phyloP scores from a whole-genome alignment of 2,113 vertebrate genomes.

The Passer domesticus region DNA sequence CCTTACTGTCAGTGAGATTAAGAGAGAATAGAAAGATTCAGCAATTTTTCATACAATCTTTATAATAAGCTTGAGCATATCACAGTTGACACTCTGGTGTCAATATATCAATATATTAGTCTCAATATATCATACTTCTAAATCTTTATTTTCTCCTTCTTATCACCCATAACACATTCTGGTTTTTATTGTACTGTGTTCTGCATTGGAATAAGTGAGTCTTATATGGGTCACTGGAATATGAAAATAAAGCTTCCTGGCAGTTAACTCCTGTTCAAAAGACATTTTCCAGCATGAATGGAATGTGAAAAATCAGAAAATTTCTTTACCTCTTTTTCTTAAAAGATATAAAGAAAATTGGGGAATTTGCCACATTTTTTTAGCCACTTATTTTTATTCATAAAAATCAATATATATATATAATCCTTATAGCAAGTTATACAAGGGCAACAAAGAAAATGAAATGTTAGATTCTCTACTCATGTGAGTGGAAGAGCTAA shows the following conservation, averaged over 20 bases:
- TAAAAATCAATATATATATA: neutral
- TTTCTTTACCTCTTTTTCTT: neutral
- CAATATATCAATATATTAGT: neutral
- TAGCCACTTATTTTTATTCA: too few relatives aligned
- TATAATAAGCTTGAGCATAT: neutral
- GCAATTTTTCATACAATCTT: neutral
- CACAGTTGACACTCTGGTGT: neutral
- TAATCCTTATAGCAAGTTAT: neutral
- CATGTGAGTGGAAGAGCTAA: neutral
- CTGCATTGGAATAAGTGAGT: neutral
- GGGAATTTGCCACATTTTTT: neutral
- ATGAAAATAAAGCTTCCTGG: neutral
- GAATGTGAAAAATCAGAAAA: neutral
- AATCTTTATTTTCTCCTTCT: neutral
- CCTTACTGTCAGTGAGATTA: neutral
- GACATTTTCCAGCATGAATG: neutral
- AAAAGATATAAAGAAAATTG: neutral
- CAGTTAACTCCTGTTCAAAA: neutral
- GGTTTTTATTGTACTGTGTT: neutral
- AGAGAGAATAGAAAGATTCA: neutral
- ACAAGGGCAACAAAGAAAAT: neutral
- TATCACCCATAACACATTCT: neutral
- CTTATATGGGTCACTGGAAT: neutral
- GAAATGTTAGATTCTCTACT: neutral
- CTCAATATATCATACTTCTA: neutral